Conservation (phyloP, 2,797 vertebrate genomes). For the Pelobates cultripes region DNA sequence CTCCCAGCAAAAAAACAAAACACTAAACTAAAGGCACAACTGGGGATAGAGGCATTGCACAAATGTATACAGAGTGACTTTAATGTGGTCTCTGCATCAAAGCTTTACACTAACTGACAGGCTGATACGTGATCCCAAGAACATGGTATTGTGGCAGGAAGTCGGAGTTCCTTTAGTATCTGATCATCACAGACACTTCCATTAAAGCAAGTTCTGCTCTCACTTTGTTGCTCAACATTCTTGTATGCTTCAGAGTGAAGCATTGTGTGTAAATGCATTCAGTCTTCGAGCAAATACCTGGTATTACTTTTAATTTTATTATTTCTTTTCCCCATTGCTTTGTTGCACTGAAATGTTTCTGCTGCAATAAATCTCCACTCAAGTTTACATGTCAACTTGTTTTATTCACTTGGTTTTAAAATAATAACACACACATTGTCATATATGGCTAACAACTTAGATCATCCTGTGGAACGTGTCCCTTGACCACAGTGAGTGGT, state of each 20-base stretch:
- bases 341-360: slow-evolving; percentile 55
- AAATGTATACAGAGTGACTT: slow-evolving; percentile 37
- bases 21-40: slow-evolving; percentile 45
- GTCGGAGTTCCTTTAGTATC: slow-evolving; percentile 6
- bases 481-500: too few species aligned
- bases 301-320: not conserved
- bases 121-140: slow-evolving; percentile 1
- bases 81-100: slow-evolving; percentile 13
- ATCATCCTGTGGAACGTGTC: too few species aligned
- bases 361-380: slow-evolving; percentile 54
- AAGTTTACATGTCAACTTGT: slow-evolving; percentile 25
- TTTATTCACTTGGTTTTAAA: not conserved
- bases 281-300: slow-evolving; percentile 26
- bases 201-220: slow-evolving; percentile 19
- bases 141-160: slow-evolving; percentile 22
- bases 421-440: too few species aligned
- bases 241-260: not conserved
- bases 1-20: slow-evolving; percentile 7
- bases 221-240: not conserved
- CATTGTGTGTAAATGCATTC: slow-evolving; percentile 13
- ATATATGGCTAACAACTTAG: too few species aligned
- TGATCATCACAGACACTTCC: slow-evolving; percentile 23
- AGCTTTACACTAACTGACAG: not conserved
- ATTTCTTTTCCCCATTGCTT: slow-evolving; percentile 38
- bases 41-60: slow-evolving; percentile 24